Evolutionary conservation across 1,140 invertebrate genomes (phyloP), one percentile per base, ranked within the genome.

Genomic region (Drosophila orena): DNA sequence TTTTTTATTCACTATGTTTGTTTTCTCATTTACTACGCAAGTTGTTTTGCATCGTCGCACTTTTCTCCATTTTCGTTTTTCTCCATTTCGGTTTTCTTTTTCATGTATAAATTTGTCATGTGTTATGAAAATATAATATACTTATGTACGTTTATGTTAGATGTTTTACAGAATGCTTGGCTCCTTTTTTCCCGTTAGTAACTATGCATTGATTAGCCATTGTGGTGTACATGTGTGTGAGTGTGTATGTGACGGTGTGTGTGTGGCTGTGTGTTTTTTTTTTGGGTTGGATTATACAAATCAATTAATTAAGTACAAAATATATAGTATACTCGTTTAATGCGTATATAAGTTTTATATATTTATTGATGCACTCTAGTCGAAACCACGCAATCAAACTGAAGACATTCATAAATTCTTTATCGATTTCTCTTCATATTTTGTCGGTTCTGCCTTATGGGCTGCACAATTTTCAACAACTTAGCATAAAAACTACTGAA

Each of bases 111-210:
- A 88, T 88, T 88, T 89, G 79, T 88, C 83, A 88, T 88, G 83
- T 88, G 84, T 88, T 88, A 88, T 88, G 83, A 88, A 88, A 88
- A 88, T 88, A 88, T 88, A 88, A 88, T 88, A 88, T 88, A 88
- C 79, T 88, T 88, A 88, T 88, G 83, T 89, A 89, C 65, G 84
- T 86, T 88, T 62, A 89, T 88, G 77, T 86, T 86, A 66, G 30
- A 76, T 66, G 74, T 77, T 76, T 86, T 86, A 86, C 83, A 86
- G 83, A 86, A 88, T 89, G 83, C 83, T 88, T 88, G 83, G 83
- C 83, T 89, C 52, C 47, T 35, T 66, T 77, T 72, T 69, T 60
- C 79, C 62, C 54, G 49, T 83, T 88, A 88, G 83, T 88, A 88
- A 88, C 83, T 88, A 83, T 86, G 83, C 75, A 76, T 83, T 89